A percentile compares a stretch with the other conserved stretches of the same genome.
phyloP scores from a whole-genome alignment of 1,140 invertebrate species.

The Drosophila funebris region DNA sequence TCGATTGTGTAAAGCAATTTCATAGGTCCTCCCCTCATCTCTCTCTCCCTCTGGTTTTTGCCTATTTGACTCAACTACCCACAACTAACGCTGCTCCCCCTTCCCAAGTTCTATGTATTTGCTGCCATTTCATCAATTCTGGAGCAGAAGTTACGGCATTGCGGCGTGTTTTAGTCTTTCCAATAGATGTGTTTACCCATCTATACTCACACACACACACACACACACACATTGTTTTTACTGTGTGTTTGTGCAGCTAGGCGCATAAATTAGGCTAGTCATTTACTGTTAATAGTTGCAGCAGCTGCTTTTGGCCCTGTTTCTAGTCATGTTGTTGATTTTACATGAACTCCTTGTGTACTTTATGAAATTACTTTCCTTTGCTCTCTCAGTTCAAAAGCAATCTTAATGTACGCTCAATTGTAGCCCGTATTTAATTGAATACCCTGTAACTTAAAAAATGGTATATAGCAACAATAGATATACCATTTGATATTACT shows the following conservation, averaged over 20 bases:
- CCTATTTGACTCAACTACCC: slow-evolving; percentile 20
- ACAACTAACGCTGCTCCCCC: background rate
- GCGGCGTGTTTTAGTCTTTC: slow-evolving; percentile 55
- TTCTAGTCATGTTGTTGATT: slow-evolving; percentile 24
- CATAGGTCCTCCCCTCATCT: background rate
- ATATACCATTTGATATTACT: too few species aligned
- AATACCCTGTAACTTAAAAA: too few species aligned
- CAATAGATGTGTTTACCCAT: slow-evolving; percentile 36
- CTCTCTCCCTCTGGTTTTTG: slow-evolving; percentile 1
- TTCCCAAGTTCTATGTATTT: slow-evolving; percentile 22
- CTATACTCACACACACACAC: slow-evolving; percentile 9
- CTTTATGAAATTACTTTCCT: slow-evolving; percentile 62
- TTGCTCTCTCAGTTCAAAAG: background rate
- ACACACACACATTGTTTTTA: background rate
- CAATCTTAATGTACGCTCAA: background rate
- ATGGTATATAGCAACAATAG: too few species aligned
- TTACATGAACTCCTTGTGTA: slow-evolving; percentile 53
- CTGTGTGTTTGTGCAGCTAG: slow-evolving; percentile 33
- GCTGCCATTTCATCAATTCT: slow-evolving; percentile 69
- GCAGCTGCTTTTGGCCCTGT: slow-evolving; percentile 18
- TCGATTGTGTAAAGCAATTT: slow-evolving; percentile 81
- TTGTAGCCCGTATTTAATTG: too few species aligned
- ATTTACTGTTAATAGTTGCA: slow-evolving; percentile 71
- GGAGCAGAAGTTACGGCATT: slow-evolving; percentile 69
- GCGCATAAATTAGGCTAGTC: slow-evolving; percentile 74